Conservation (phyloP, 2,797 vertebrate species). For the Danio kyathit region DNA sequence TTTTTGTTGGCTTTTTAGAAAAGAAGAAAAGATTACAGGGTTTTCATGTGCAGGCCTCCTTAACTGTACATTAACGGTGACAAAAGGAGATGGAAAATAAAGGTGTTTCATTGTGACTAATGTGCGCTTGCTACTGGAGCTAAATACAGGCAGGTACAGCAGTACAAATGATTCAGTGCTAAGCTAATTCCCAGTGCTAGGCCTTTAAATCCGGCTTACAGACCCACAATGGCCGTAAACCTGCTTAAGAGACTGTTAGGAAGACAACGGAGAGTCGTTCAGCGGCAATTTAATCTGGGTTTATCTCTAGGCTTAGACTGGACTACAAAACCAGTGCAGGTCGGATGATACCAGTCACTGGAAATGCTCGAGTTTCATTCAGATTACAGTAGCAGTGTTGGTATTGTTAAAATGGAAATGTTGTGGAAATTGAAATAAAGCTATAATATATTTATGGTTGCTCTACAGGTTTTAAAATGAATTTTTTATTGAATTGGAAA, state of each 20-base stretch:
- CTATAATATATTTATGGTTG: neutral
- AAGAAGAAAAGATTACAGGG: conserved; percentile 41
- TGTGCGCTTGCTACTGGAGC: conserved; percentile 14
- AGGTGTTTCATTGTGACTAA: conserved; percentile 37
- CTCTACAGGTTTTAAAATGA: no score
- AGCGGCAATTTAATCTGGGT: conserved; percentile 54
- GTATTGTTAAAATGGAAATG: neutral
- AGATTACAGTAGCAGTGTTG: neutral
- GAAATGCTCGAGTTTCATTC: neutral
- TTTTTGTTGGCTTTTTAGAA: conserved; percentile 37
- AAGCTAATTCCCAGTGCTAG: conserved; percentile 65
- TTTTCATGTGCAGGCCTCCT: conserved; percentile 22
- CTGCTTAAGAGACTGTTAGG: conserved; percentile 67
- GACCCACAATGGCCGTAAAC: conserved; percentile 65
- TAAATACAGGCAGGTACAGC: conserved; percentile 68
- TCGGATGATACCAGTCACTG: neutral
- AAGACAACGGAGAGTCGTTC: conserved; percentile 65
- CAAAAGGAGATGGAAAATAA: conserved; percentile 29
- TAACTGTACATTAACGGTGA: conserved; percentile 5
- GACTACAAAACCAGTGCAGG: conserved; percentile 23
- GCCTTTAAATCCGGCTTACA: conserved; percentile 69
- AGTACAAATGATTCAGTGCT: conserved; percentile 71
- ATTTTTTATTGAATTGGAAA: no score
- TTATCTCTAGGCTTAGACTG: conserved; percentile 61
- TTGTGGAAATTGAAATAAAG: neutral